Evolutionary conservation across 1,140 invertebrate species (phyloP).

Genomic region (Bombus sibiricus): DNA sequence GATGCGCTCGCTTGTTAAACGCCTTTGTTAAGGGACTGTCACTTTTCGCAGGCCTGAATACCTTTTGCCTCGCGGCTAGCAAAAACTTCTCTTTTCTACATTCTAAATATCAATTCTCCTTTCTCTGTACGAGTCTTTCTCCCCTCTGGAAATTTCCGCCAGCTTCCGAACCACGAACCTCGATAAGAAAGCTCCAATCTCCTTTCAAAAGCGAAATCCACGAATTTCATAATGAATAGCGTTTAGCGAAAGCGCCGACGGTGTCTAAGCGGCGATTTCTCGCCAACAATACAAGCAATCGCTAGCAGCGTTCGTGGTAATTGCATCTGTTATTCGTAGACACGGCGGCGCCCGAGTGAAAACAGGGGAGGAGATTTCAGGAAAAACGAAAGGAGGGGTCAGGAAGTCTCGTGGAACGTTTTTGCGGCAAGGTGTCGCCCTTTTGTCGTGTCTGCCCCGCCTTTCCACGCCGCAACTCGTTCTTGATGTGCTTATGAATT

Average conservation of each 20-base stretch:
- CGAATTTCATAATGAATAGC: background rate
- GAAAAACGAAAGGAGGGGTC: slow-evolving; percentile 25
- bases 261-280: slow-evolving; percentile 13
- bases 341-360: background rate
- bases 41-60: slow-evolving; percentile 3
- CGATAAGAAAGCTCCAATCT: background rate
- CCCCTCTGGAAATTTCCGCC: background rate
- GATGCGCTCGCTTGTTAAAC: slow-evolving; percentile 4
- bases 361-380: slow-evolving; percentile 27
- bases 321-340: slow-evolving; percentile 60
- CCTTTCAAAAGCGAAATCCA: background rate
- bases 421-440: background rate
- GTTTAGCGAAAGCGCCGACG: background rate
- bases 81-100: background rate
- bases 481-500: slow-evolving; percentile 21
- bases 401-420: background rate
- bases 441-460: background rate
- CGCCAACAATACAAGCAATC: slow-evolving; percentile 14
- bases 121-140: background rate
- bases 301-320: slow-evolving; percentile 44
- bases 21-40: slow-evolving; percentile 9
- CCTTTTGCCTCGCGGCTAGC: background rate
- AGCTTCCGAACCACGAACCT: background rate
- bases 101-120: background rate
- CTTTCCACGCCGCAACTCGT: background rate